Evolutionary conservation across 2,113 vertebrate genomes (phyloP), one percentile per base, ranked within the genome.

Genomic region (Promerops cafer): DNA sequence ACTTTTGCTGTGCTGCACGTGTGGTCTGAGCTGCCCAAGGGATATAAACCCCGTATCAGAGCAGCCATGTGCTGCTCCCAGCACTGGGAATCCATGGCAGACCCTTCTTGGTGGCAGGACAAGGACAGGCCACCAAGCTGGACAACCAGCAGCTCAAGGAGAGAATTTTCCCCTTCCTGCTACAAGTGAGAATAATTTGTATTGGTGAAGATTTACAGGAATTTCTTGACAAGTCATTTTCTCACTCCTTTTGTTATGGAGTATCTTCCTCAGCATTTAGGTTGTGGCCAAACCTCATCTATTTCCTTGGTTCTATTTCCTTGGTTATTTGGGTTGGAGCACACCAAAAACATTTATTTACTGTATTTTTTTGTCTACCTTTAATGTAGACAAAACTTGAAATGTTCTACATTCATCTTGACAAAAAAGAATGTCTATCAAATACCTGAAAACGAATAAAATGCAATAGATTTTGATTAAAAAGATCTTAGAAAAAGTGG

Each of bases 1-100:
- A 97, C 92, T 96, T 97, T 89, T 96, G 93, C 92, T 88, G 49
- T 93, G 44, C 97, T 86, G 84, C 90, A 96, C 63, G 75, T 97
- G 94, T 95, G 95, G 96, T 97, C 97, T 64, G 83, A 94, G 91
- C 69, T 93, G 87, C 65, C 84, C 89, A 4, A 28, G 94, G 87
- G 76, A 97, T 85, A 40, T 13, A 89, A 85, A 83, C 33, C 83
- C 93, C 0, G 33, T 37, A 1, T 75, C 49, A 54, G 42, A 28
- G 9, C 71, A 20, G 54, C n/a, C 69, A 59, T 30, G 77, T 24
- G 63, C 68, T 47, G 74, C 72, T 82, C 65, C 60, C 81, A 26
- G 40, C 59, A 4, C 13, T 23, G 79, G 74, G 79, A 93, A 79
- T 28, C 1, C 7, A 16, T 66, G 52, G 47, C 40, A 65, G 89